These are phyloP conservation scores for Stenodema calcarata DNA, from an alignment of 2,888 invertebrate species.

Conservation along the genomic window DNA sequence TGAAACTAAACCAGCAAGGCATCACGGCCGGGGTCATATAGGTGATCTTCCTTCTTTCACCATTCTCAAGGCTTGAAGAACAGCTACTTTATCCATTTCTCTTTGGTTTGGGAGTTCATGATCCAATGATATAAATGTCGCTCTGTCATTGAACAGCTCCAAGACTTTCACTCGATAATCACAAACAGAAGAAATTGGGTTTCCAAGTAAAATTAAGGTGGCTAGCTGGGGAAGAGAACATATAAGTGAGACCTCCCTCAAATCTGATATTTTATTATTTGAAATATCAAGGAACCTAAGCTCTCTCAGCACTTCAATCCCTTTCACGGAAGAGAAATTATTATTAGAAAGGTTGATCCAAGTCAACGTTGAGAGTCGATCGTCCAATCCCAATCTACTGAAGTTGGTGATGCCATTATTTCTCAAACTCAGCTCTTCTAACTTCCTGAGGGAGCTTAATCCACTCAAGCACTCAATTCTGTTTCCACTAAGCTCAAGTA, in stretches of 20 bases:
- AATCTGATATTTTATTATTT: constrained; percentile 80
- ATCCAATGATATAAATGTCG: constrained; percentile 84
- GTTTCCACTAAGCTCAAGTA: constrained; percentile 14
- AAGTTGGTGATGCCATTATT: constrained; percentile 29
- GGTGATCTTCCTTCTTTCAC: constrained; percentile 75
- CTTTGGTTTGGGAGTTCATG: constrained; percentile 85
- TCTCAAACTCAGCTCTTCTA: constrained; percentile 18
- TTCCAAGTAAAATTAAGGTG: constrained; percentile 84
- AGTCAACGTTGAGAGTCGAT: constrained; percentile 87
- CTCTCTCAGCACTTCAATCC: constrained; percentile 84
- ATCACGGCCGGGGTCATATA: not conserved
- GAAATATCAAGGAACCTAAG: constrained; percentile 85
- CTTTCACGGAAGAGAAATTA: constrained; percentile 73
- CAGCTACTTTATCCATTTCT: constrained; percentile 90
- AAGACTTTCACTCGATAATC: constrained; percentile 92
- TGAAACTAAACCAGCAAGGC: not conserved
- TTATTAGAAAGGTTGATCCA: constrained; percentile 86
- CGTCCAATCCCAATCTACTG: constrained; percentile 70
- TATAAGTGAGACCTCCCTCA: constrained; percentile 81
- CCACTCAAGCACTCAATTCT: not conserved
- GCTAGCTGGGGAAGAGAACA: constrained; percentile 86
- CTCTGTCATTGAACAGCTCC: constrained; percentile 84
- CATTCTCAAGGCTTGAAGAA: constrained; percentile 84
- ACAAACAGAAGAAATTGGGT: constrained; percentile 83
- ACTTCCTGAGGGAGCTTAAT: not conserved